Conservation (phyloP, 1,140 invertebrate genomes). For the Littorina saxatilis region DNA sequence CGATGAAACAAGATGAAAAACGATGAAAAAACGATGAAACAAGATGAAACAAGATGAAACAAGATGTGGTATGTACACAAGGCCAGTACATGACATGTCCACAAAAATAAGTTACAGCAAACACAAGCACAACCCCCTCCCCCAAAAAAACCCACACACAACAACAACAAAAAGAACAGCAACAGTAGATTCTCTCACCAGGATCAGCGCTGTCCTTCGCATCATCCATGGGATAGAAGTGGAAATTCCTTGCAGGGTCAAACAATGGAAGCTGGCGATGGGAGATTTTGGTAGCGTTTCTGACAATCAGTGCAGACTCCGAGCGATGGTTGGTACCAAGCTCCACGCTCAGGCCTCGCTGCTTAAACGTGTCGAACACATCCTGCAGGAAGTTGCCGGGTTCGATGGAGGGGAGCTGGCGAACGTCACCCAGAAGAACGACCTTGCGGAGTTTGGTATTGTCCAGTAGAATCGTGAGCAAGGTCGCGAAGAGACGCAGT, state of each 20-base stretch:
- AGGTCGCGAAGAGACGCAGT: slow-evolving; percentile 63
- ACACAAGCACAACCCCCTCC: not conserved
- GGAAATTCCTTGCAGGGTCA: slow-evolving; percentile 55
- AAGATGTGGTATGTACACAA: too few relatives aligned
- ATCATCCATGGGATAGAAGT: slow-evolving; percentile 40
- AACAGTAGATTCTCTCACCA: not conserved
- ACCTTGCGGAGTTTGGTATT: slow-evolving; percentile 61
- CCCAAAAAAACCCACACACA: slow-evolving; percentile 1
- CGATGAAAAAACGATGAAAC: too few relatives aligned
- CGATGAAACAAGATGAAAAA: too few relatives aligned
- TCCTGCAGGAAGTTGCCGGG: slow-evolving; percentile 71
- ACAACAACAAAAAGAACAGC: not conserved
- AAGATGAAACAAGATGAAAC: too few relatives aligned
- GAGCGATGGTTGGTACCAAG: slow-evolving; percentile 68
- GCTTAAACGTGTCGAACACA: slow-evolving; percentile 48
- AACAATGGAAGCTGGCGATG: slow-evolving; percentile 53
- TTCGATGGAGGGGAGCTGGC: slow-evolving; percentile 72
- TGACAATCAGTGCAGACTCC: slow-evolving; percentile 68
- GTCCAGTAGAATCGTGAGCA: slow-evolving; percentile 61
- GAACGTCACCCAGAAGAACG: slow-evolving; percentile 68
- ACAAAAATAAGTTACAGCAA: too few relatives aligned
- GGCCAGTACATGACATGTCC: too few relatives aligned
- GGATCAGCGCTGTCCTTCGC: slow-evolving; percentile 21
- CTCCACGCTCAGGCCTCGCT: slow-evolving; percentile 55
- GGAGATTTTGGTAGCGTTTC: slow-evolving; percentile 68